Conservation (phyloP, 2,888 invertebrate genomes). For the Leptinotarsa tumamoca region DNA sequence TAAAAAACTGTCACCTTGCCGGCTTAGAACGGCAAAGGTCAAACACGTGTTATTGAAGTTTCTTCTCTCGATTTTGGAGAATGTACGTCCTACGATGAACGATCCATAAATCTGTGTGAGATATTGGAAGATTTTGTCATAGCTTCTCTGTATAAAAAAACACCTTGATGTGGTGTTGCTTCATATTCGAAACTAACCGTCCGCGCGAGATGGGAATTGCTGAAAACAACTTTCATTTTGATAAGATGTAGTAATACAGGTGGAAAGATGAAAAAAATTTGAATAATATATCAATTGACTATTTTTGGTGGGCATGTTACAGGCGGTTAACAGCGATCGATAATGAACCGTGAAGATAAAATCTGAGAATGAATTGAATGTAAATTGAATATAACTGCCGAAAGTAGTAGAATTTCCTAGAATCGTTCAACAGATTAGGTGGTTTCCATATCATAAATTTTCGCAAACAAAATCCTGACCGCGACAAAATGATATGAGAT, state of each 20-base stretch:
- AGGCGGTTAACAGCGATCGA: too few species aligned
- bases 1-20: slow-evolving; percentile 49
- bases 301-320: background rate
- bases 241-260: slow-evolving; percentile 8
- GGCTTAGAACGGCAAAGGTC: slow-evolving; percentile 46
- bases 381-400: too few species aligned
- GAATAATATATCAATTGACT: background rate
- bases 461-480: too few species aligned
- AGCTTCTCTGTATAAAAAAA: slow-evolving; percentile 39
- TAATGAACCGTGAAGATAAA: too few species aligned
- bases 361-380: too few species aligned
- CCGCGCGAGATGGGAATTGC: slow-evolving; percentile 2
- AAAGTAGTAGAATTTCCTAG: too few species aligned
- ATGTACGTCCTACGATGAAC: slow-evolving; percentile 48
- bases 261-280: slow-evolving; percentile 11
- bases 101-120: slow-evolving; percentile 50
- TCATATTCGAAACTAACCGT: slow-evolving; percentile 16
- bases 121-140: slow-evolving; percentile 46
- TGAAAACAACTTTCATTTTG: slow-evolving; percentile 19
- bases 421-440: too few species aligned
- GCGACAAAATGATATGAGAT: too few species aligned
- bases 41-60: slow-evolving; percentile 48
- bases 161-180: slow-evolving; percentile 28
- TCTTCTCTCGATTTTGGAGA: slow-evolving; percentile 49
- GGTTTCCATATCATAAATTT: too few species aligned